Percentiles rank a stretch among this genome's conserved stretches.
Evolutionary conservation across 1,140 invertebrate species (phyloP).

Genomic region (Galleria mellonella): DNA sequence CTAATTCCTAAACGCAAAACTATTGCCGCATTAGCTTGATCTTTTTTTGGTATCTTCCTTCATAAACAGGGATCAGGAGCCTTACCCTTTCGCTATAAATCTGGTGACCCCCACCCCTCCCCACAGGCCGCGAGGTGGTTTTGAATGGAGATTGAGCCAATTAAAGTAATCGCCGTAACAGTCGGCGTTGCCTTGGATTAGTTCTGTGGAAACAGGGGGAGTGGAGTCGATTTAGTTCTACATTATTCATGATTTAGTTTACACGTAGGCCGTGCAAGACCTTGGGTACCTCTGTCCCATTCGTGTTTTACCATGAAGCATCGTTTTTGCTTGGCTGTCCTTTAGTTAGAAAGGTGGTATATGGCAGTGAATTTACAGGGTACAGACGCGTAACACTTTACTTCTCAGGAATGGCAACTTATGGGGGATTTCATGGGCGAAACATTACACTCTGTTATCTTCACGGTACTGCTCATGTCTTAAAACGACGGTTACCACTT

Average conservation of each 20-base stretch:
- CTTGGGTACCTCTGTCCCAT: too few species aligned
- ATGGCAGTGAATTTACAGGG: too few species aligned
- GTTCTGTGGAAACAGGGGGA: conserved; percentile 43
- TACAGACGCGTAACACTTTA: too few species aligned
- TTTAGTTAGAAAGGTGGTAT: too few species aligned
- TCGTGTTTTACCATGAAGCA: too few species aligned
- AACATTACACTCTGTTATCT: too few species aligned
- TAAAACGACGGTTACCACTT: too few species aligned
- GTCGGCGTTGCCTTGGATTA: conserved; percentile 74
- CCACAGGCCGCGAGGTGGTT: conserved; percentile 55
- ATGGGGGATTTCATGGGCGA: too few species aligned
- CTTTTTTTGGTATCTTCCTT: conserved; percentile 64
- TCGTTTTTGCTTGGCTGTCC: too few species aligned
- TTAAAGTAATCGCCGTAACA: conserved; percentile 76
- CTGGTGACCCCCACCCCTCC: conserved; percentile 33
- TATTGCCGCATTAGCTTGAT: conserved; percentile 3
- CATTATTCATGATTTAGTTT: neutral
- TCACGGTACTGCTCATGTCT: too few species aligned
- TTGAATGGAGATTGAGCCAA: conserved; percentile 76
- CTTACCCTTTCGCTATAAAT: conserved; percentile 69
- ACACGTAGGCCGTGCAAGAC: too few species aligned
- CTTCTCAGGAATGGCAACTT: too few species aligned
- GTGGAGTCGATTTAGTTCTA: conserved; percentile 31
- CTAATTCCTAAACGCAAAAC: conserved; percentile 5
- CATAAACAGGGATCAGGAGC: conserved; percentile 69